These are phyloP conservation scores for Rhopilema esculentum DNA, from an alignment of 30 jellyfish, hydroid and myxozoan species.

Conservation along the genomic window DNA sequence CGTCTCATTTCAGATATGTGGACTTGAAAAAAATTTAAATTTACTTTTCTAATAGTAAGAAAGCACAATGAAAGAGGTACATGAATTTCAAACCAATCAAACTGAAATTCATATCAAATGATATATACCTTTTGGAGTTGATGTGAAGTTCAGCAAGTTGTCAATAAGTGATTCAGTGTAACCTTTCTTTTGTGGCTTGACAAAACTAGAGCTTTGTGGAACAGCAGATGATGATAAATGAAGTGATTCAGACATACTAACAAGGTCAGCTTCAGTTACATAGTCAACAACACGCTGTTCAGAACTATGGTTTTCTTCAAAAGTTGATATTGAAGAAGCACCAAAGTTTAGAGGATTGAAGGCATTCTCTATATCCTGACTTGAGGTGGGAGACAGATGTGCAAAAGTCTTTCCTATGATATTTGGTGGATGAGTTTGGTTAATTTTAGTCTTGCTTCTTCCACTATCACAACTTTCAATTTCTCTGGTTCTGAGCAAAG, in stretches of 20 bases:
- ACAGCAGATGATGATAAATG: constrained; percentile 1
- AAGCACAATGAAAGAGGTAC: too few relatives aligned
- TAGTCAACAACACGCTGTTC: not conserved
- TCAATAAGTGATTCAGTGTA: constrained; percentile 66
- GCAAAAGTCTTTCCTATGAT: not conserved
- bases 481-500: constrained; percentile 26
- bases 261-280: constrained; percentile 44
- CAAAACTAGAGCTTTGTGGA: not conserved
- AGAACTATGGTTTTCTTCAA: not conserved
- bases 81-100: not conserved
- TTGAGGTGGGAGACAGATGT: not conserved
- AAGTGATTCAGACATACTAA: not conserved
- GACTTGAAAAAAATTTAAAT: too few relatives aligned
- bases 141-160: constrained; percentile 67
- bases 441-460: not conserved
- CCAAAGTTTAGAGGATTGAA: not conserved
- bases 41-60: too few relatives aligned
- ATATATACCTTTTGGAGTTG: constrained; percentile 88
- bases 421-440: not conserved
- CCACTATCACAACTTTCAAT: not conserved
- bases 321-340: not conserved
- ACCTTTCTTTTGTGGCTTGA: not conserved
- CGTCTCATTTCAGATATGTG: too few relatives aligned
- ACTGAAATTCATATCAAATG: not conserved
- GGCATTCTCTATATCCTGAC: not conserved